phyloP scores from a whole-genome alignment of 2,888 invertebrate species.

The Lasioglossum vierecki region DNA sequence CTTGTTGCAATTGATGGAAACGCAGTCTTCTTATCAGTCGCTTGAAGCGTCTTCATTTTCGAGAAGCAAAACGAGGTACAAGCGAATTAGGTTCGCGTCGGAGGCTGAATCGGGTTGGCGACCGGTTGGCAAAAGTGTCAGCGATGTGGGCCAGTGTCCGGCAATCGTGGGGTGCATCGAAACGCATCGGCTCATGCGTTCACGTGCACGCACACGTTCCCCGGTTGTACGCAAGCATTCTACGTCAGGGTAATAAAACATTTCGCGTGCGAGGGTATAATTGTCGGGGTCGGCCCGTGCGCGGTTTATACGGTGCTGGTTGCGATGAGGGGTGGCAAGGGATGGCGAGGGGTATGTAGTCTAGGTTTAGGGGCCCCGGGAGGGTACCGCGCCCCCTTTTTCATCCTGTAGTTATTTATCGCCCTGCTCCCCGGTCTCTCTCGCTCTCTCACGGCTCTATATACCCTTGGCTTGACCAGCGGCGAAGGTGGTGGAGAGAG shows the following conservation, averaged over 20 bases:
- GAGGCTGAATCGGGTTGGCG: not conserved
- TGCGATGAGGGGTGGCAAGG: slow-evolving; percentile 62
- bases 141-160: slow-evolving; percentile 36
- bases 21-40: too few relatives aligned
- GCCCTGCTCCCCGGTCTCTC: slow-evolving; percentile 74
- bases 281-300: slow-evolving; percentile 80
- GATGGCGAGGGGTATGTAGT: slow-evolving; percentile 73
- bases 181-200: slow-evolving; percentile 32
- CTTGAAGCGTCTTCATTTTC: not conserved
- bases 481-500: slow-evolving; percentile 70
- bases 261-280: slow-evolving; percentile 82
- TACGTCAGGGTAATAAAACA: slow-evolving; percentile 81
- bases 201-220: slow-evolving; percentile 42
- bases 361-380: slow-evolving; percentile 83
- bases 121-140: slow-evolving; percentile 9
- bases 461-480: slow-evolving; percentile 71
- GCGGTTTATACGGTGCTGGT: slow-evolving; percentile 71
- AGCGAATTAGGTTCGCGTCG: not conserved
- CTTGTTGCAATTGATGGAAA: too few relatives aligned
- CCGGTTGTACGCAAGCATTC: slow-evolving; percentile 65
- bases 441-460: slow-evolving; percentile 52
- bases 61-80: not conserved
- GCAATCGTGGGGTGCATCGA: slow-evolving; percentile 38
- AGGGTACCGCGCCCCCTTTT: slow-evolving; percentile 82
- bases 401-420: slow-evolving; percentile 83